Evolutionary conservation across 2,113 vertebrate species (phyloP).

Genomic region (Choloepus hoffmanni): DNA sequence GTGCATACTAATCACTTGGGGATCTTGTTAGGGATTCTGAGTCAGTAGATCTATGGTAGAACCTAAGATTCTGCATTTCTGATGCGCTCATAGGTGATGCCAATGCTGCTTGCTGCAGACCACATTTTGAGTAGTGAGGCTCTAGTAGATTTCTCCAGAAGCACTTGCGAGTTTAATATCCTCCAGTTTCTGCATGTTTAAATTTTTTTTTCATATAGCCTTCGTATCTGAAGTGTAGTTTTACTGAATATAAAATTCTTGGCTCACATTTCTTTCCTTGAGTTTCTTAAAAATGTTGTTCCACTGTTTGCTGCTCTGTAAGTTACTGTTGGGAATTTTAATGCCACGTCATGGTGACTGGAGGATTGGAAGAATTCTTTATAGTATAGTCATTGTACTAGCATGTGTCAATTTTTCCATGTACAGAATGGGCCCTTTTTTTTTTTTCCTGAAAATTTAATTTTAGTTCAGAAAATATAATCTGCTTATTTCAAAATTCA

Average conservation of each 20-base stretch:
- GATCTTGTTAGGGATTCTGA: background rate
- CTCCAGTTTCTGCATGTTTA: background rate
- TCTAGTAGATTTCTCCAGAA: background rate
- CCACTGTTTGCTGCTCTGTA: background rate
- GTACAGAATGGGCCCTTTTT: too few species aligned
- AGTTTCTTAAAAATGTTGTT: background rate
- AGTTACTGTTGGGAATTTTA: background rate
- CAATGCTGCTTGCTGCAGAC: background rate
- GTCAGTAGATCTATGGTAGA: background rate
- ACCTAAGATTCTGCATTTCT: background rate
- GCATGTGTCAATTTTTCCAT: background rate
- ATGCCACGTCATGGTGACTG: background rate
- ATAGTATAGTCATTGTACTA: background rate
- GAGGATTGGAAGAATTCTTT: background rate
- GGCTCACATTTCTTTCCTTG: background rate
- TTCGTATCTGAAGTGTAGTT: background rate
- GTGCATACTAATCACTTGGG: background rate
- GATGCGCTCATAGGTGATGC: background rate
- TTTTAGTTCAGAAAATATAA: background rate
- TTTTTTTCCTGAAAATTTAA: background rate
- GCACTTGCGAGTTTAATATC: background rate
- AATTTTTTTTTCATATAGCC: background rate
- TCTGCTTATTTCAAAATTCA: background rate
- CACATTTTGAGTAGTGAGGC: background rate
- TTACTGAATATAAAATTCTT: background rate